Evolutionary conservation across 2,797 vertebrate genomes (phyloP).

Genomic region (Hephaestus fuliginosus): DNA sequence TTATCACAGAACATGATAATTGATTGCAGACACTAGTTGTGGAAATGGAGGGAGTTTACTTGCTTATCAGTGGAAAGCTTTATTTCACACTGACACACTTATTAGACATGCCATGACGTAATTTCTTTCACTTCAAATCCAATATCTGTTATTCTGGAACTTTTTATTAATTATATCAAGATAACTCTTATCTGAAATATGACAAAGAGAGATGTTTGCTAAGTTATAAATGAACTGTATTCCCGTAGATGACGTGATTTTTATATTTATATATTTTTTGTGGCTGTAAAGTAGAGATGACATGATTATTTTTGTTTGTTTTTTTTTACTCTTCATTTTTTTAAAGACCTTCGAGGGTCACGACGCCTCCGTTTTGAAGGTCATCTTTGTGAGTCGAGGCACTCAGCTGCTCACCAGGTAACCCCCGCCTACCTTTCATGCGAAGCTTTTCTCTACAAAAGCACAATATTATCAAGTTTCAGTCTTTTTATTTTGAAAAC

Average conservation of each 20-base stretch:
- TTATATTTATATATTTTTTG: background rate
- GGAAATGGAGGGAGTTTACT: background rate
- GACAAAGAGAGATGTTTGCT: background rate
- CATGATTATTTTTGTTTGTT: background rate
- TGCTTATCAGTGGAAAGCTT: background rate
- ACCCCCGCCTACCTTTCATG: background rate
- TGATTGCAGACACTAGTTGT: background rate
- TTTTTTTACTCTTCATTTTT: background rate
- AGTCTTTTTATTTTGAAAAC: background rate
- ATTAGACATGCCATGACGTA: background rate
- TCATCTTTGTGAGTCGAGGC: conserved; percentile 93
- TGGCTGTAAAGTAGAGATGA: background rate
- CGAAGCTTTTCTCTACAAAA: background rate
- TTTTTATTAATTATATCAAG: background rate
- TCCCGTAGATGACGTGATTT: background rate
- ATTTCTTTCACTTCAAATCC: background rate
- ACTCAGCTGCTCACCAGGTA: conserved; percentile 95
- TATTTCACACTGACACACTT: background rate
- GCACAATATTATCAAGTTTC: background rate
- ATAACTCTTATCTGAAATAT: background rate
- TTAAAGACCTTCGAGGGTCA: conserved; percentile 97
- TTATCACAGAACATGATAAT: background rate
- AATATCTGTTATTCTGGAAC: background rate
- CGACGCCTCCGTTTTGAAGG: conserved; percentile 94
- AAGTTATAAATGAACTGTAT: background rate